Evolutionary conservation across 2,888 invertebrate genomes (phyloP).

Genomic region (Tineola bisselliella): DNA sequence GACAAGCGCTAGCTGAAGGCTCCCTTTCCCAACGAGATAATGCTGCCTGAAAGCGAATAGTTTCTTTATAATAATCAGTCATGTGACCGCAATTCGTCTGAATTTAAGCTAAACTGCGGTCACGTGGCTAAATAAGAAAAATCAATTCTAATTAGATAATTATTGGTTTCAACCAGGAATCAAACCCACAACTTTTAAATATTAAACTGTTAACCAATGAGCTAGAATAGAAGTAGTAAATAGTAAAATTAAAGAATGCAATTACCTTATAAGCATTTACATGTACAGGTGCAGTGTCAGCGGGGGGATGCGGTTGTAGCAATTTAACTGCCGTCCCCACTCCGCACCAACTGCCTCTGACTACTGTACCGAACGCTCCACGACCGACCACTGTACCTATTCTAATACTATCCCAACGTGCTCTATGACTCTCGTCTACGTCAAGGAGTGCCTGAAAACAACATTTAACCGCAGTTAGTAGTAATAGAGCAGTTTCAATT

Average conservation of each 20-base stretch:
- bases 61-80: not conserved
- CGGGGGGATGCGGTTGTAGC: constrained; percentile 91
- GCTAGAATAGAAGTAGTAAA: no score
- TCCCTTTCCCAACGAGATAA: constrained; percentile 93
- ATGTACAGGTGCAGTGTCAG: not conserved
- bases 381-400: constrained; percentile 83
- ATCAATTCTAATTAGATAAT: no score
- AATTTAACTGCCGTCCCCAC: constrained; percentile 91
- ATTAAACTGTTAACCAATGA: no score
- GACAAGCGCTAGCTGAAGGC: constrained; percentile 90
- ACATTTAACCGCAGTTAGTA: constrained; percentile 7
- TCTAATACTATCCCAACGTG: constrained; percentile 83
- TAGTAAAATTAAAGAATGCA: no score
- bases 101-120: not conserved
- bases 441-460: constrained; percentile 81
- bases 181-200: no score
- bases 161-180: no score
- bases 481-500: no score
- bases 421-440: constrained; percentile 81
- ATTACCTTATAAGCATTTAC: constrained; percentile 48
- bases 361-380: constrained; percentile 99
- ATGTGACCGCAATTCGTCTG: no score
- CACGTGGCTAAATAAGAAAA: no score
- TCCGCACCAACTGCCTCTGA: constrained; percentile 78
- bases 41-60: constrained; percentile 64